Evolutionary conservation across 1,140 invertebrate species (phyloP), one percentile per base, ranked within the genome.

Genomic region (Megalonaias nervosa): DNA sequence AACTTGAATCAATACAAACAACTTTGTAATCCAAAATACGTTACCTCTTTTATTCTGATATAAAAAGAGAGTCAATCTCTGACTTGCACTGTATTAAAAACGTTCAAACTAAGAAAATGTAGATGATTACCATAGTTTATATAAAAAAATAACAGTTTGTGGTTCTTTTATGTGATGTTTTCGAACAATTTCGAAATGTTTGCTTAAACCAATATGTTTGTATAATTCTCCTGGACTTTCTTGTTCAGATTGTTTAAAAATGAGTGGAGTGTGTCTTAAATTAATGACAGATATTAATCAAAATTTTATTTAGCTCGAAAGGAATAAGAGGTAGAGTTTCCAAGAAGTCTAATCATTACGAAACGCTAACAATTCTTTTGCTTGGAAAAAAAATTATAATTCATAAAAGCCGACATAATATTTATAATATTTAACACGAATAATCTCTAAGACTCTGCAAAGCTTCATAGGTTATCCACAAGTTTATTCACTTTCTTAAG

Each of bases 401-500:
- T 4, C 72, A 1, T 15, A 0, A 9, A 26, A 75, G 65, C 48
- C 77, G 48, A 72, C 17, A 2, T 19, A 12, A 23, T 78, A 71
- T 64, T 65, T 81, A 3, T 17, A 38, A 31, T 81, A 81, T 67
- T 68, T 62, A 19, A 75, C 1, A 78, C 78, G 12, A 87, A 88
- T 62, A 86, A 85, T 78, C 70, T 89, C 17, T 90, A 90, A 71
- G 81, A 83, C 19, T 78, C 71, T 64, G 80, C 79, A 14, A 76
- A 89, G 82, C 62, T 58, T 26, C 13, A 83, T 57, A 66, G 66
- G 75, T 61, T 87, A 72, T 71, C 79, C 73, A 62, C 67, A 58
- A 23, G 75, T 19, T 62, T 77, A 61, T 83, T 89, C 88, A 85
- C 26, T 83, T 87, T 61, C 68, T 74, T 79, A 14, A 26, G 4